Percentiles rank a stretch among this genome's conserved stretches.
phyloP scores from a whole-genome alignment of 2,888 invertebrate genomes.

The Epicampocera succincta region DNA sequence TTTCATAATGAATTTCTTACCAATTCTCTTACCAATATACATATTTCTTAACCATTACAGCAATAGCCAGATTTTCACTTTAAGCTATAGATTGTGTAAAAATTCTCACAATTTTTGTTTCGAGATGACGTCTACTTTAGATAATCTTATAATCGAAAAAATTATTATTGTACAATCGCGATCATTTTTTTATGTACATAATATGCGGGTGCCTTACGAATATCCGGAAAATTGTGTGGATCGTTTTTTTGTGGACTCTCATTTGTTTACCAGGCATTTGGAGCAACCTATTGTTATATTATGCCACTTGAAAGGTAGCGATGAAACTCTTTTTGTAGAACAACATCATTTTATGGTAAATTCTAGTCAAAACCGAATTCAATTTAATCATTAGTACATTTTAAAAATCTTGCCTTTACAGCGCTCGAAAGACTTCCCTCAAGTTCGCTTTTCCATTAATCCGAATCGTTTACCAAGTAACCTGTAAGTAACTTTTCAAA shows the following conservation, averaged over 20 bases:
- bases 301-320: constrained; percentile 70
- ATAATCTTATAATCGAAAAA: constrained; percentile 76
- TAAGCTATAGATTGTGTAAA: constrained; percentile 76
- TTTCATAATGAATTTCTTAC: constrained; percentile 4
- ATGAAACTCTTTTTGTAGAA: constrained; percentile 73
- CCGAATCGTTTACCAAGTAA: constrained; percentile 72
- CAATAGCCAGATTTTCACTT: constrained; percentile 70
- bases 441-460: constrained; percentile 73
- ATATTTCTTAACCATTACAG: constrained; percentile 68
- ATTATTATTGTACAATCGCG: constrained; percentile 77
- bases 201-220: constrained; percentile 73
- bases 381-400: not conserved
- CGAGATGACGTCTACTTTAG: constrained; percentile 72
- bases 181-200: constrained; percentile 76
- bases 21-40: not conserved
- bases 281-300: constrained; percentile 78
- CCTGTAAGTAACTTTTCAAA: constrained; percentile 47
- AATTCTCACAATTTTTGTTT: constrained; percentile 78
- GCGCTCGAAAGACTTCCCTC: constrained; percentile 75
- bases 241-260: constrained; percentile 77
- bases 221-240: constrained; percentile 70
- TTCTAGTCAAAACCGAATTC: not conserved
- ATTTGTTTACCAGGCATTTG: constrained; percentile 75
- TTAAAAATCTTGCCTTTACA: constrained; percentile 47
- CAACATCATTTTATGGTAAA: constrained; percentile 79